Evolutionary conservation across 1,140 invertebrate species (phyloP).

Genomic region (Conus ventricosus): DNA sequence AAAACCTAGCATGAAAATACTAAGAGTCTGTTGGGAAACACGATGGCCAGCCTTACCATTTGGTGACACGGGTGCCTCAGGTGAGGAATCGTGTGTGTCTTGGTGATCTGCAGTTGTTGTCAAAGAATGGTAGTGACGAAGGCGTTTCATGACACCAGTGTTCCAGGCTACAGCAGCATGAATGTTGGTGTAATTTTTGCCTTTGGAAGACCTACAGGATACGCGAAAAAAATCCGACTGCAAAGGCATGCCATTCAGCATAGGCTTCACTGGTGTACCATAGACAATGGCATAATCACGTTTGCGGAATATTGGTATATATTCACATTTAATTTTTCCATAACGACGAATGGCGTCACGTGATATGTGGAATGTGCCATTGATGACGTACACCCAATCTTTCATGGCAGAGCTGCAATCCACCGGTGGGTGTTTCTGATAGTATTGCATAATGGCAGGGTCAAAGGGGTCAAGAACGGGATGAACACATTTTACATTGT

Average conservation of each 20-base stretch:
- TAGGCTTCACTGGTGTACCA: neutral
- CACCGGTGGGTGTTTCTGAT: constrained; percentile 79
- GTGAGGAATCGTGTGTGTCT: no score
- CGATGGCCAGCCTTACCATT: no score
- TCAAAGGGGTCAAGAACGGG: constrained; percentile 81
- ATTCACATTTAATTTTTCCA: neutral
- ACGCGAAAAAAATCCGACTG: neutral
- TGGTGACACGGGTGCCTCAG: no score
- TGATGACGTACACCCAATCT: neutral
- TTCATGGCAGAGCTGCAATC: constrained; percentile 44
- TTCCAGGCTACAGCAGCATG: neutral
- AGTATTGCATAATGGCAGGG: constrained; percentile 82
- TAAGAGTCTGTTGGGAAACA: constrained; percentile 72
- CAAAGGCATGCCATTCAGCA: neutral
- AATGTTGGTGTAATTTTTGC: neutral
- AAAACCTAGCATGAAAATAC: constrained; percentile 92
- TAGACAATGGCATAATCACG: neutral
- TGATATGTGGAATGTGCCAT: constrained; percentile 70
- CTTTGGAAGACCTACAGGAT: neutral
- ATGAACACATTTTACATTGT: constrained; percentile 78
- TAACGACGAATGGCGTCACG: neutral
- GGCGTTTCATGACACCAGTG: neutral
- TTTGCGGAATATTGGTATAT: neutral
- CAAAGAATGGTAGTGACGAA: no score
- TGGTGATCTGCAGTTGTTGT: no score